phyloP scores from a whole-genome alignment of 2,113 vertebrate genomes.

The Albula goreensis region DNA sequence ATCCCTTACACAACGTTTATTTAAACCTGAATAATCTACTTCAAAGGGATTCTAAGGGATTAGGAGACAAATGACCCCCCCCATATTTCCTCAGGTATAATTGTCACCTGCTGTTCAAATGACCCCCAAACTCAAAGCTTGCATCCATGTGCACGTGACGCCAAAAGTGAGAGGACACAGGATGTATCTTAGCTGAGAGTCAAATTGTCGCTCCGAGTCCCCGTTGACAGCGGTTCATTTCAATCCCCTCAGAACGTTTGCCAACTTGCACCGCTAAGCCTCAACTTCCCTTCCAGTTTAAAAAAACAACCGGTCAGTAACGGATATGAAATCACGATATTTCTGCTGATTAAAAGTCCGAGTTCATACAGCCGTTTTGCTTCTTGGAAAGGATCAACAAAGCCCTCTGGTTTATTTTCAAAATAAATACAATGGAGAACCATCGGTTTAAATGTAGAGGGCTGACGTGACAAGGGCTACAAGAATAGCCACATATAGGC shows the following conservation, averaged over 20 bases:
- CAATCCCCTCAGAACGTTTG: not conserved
- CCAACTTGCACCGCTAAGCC: not conserved
- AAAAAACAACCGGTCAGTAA: not conserved
- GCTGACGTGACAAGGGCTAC: not conserved
- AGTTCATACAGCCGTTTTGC: not conserved
- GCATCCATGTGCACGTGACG: not conserved
- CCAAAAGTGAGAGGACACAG: not conserved
- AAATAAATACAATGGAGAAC: not conserved
- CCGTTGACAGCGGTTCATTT: conserved; percentile 6
- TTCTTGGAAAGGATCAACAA: not conserved
- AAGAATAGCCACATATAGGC: not conserved
- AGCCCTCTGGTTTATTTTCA: not conserved
- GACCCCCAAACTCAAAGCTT: not conserved
- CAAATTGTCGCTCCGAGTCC: conserved; percentile 26
- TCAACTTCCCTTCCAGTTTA: not conserved
- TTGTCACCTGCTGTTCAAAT: not conserved
- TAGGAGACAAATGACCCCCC: not conserved
- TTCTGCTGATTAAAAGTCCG: not conserved
- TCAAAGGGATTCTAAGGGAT: not conserved
- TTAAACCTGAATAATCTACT: not conserved
- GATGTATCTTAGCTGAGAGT: conserved; percentile 23
- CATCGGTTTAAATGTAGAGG: not conserved
- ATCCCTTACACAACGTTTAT: not conserved
- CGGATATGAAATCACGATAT: not conserved
- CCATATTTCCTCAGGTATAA: not conserved